These are phyloP conservation scores for Eulemur macaco DNA, from an alignment of 2,113 vertebrate genomes.

Conservation along the genomic window DNA sequence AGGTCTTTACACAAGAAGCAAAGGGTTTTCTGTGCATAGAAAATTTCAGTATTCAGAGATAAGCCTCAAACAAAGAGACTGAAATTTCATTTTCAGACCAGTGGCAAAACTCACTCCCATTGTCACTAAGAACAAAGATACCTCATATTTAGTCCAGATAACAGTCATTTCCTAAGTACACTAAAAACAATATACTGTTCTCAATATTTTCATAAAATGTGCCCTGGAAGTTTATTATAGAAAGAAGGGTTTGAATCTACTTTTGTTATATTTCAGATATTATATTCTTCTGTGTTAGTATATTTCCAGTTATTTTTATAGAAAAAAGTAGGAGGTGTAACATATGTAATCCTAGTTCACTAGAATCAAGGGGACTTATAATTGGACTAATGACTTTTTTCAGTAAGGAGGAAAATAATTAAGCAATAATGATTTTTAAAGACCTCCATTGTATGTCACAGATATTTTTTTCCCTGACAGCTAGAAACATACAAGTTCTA, in stretches of 20 bases:
- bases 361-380: constrained; percentile 58
- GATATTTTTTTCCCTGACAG: constrained; percentile 30
- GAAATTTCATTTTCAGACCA: background rate
- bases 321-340: constrained; percentile 28
- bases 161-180: background rate
- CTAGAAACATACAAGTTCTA: constrained; percentile 48
- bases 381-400: constrained; percentile 61
- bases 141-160: background rate
- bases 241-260: background rate
- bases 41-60: background rate
- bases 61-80: background rate
- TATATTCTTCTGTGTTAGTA: background rate
- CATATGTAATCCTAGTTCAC: constrained; percentile 19
- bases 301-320: constrained; percentile 45
- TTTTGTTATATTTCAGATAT: background rate
- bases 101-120: background rate
- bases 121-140: background rate
- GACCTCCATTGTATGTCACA: constrained; percentile 10
- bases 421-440: constrained; percentile 59
- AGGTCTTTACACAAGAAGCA: background rate
- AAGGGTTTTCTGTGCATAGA: background rate
- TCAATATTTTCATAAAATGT: background rate
- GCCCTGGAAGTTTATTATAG: background rate
- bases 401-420: constrained; percentile 63
- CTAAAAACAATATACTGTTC: background rate